phyloP scores from a whole-genome alignment of 1,140 invertebrate genomes.

The Gryllus bimaculatus region DNA sequence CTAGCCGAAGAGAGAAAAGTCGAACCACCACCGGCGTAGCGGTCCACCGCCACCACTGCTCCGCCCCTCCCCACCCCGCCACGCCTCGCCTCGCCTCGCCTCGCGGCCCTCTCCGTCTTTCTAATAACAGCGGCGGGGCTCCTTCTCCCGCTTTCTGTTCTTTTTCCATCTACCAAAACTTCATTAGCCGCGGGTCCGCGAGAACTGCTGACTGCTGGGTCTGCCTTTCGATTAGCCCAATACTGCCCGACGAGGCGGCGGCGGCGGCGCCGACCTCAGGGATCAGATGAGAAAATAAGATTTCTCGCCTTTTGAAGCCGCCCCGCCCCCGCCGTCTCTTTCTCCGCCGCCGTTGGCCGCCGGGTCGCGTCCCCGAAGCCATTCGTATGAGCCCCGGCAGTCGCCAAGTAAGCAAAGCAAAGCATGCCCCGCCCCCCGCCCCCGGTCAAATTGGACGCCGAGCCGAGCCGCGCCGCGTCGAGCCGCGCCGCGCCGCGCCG shows the following conservation, averaged over 20 bases:
- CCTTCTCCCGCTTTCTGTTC: constrained; percentile 2
- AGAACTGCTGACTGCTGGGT: constrained; percentile 2
- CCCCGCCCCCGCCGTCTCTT: neutral
- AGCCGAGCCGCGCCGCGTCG: too few species aligned
- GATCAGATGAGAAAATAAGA: constrained; percentile 5
- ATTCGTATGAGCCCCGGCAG: neutral
- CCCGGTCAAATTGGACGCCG: neutral
- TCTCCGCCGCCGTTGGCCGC: neutral
- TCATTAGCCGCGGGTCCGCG: neutral
- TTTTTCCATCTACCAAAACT: constrained; percentile 1
- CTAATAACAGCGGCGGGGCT: neutral
- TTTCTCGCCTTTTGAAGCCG: neutral
- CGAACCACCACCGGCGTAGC: too few species aligned
- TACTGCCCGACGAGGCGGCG: neutral
- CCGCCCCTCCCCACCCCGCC: too few species aligned
- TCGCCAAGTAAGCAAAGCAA: neutral
- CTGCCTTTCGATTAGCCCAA: constrained; percentile 3
- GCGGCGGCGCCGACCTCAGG: neutral
- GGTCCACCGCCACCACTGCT: neutral
- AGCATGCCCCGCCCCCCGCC: neutral
- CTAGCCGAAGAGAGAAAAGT: neutral
- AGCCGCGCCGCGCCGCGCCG: too few species aligned
- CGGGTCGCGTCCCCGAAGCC: neutral
- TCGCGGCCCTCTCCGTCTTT: neutral
- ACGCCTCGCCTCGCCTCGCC: too few species aligned